phyloP scores from a whole-genome alignment of 2,888 invertebrate species.

The Cacoxenus indagator region DNA sequence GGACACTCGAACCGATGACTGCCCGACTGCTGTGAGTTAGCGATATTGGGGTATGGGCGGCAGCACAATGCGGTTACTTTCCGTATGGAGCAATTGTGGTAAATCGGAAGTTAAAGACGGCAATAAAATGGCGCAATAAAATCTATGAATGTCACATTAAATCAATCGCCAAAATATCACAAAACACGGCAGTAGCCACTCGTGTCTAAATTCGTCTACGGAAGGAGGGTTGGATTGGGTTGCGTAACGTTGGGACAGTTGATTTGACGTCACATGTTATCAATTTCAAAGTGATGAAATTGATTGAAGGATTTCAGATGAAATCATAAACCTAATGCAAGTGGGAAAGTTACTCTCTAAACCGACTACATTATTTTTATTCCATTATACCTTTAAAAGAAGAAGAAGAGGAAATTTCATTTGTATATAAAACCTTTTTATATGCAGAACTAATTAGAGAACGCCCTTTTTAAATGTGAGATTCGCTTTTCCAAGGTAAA shows the following conservation, averaged over 20 bases:
- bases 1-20: slow-evolving; percentile 19
- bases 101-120: slow-evolving; percentile 71
- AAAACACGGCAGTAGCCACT: slow-evolving; percentile 50
- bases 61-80: slow-evolving; percentile 43
- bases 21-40: neutral
- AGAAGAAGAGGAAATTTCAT: no score
- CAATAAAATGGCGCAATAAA: slow-evolving; percentile 71
- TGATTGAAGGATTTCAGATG: neutral
- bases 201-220: slow-evolving; percentile 43
- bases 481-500: neutral
- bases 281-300: slow-evolving; percentile 41
- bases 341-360: no score
- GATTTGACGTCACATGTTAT: slow-evolving; percentile 28
- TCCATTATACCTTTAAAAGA: no score
- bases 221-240: slow-evolving; percentile 34
- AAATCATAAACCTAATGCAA: no score
- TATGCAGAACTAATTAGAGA: slow-evolving; percentile 5
- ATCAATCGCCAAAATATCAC: slow-evolving; percentile 71
- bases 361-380: no score
- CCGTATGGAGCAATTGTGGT: slow-evolving; percentile 69
- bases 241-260: slow-evolving; percentile 15
- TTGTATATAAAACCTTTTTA: neutral
- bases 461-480: neutral
- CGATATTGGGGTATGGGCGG: slow-evolving; percentile 17
- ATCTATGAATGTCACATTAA: slow-evolving; percentile 72